Evolutionary conservation across 2,888 invertebrate genomes (phyloP), one percentile per base, ranked within the genome.

Genomic region (Lutraria lutraria): DNA sequence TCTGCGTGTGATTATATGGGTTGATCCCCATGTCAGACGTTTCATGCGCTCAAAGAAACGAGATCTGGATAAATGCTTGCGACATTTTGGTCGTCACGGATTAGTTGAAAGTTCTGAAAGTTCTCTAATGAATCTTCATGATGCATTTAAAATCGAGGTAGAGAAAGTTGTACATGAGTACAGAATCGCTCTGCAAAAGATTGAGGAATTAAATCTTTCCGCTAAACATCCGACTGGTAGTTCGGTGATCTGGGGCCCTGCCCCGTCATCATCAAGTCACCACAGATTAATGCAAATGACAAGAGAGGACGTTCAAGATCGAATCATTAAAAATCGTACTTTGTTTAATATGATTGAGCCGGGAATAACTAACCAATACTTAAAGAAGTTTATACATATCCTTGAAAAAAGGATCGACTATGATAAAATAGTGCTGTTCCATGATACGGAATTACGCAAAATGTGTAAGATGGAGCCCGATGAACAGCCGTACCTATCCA

Each of bases 251-350:
- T 98, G 98, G 89, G 97, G 97, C 0, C 96, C 97, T 93, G 98
- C 98, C 90, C 98, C 98, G 34, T 98, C 98, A 0, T 98, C 98
- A 63, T 98, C 98, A 0, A 98, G 98, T 76, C 99, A 99, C 97
- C 99, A 99, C 97, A 97, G 99, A 43, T 98, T 99, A 81, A 97
- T 99, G 92, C 98, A 98, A 83, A 97, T 99, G 88, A 98, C 98
- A 84, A 98, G 98, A 95, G 97, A 98, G 15, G 99, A 99, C 96
- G 98, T 99, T 83, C 99, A 99, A 96, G 98, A 98, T 93, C 97
- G 99, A 0, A 97, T 99, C 86, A 99, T 99, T 95, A 98, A 99
- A 97, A 99, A 99, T 97, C 98, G 99, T 97, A 98, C 98, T 0
- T 97, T 99, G 63, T 97, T 98, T 91, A 99, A 97, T 94, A 97